These are phyloP conservation scores for Drosophila bocqueti DNA, from an alignment of 1,140 invertebrate species.

Conservation along the genomic window DNA sequence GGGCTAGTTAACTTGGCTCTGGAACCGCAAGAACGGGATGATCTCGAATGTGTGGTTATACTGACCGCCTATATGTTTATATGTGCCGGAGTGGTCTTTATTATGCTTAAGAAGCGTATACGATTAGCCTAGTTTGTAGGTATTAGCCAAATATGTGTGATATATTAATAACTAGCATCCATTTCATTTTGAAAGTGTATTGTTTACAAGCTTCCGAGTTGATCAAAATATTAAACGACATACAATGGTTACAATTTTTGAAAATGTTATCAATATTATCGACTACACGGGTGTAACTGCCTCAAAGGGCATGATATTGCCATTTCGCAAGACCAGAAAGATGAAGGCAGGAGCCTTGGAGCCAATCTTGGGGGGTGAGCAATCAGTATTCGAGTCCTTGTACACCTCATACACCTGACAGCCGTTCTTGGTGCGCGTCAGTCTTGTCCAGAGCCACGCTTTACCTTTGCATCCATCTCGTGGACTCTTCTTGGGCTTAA, in stretches of 20 bases:
- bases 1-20: slow-evolving; percentile 68
- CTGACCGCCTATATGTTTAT: slow-evolving; percentile 58
- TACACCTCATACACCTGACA: slow-evolving; percentile 66
- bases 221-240: background rate
- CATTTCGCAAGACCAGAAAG: slow-evolving; percentile 67
- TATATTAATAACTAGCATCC: background rate
- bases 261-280: background rate
- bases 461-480: background rate
- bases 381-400: slow-evolving; percentile 41
- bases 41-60: slow-evolving; percentile 45
- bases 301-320: slow-evolving; percentile 66
- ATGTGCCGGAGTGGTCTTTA: slow-evolving; percentile 35
- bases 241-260: background rate
- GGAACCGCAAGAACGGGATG: slow-evolving; percentile 23
- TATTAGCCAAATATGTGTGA: slow-evolving; percentile 7
- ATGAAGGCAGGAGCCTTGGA: slow-evolving; percentile 40
- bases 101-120: slow-evolving; percentile 55
- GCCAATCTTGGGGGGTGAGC: slow-evolving; percentile 8
- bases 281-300: slow-evolving; percentile 10
- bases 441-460: slow-evolving; percentile 61
- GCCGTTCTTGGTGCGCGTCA: slow-evolving; percentile 41
- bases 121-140: slow-evolving; percentile 54
- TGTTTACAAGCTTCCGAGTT: background rate
- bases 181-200: background rate
- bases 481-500: background rate